A percentile compares a stretch with the other conserved stretches of the same genome.
Conservation (phyloP, 2,113 vertebrate genomes). For the Recurvirostra avosetta region DNA sequence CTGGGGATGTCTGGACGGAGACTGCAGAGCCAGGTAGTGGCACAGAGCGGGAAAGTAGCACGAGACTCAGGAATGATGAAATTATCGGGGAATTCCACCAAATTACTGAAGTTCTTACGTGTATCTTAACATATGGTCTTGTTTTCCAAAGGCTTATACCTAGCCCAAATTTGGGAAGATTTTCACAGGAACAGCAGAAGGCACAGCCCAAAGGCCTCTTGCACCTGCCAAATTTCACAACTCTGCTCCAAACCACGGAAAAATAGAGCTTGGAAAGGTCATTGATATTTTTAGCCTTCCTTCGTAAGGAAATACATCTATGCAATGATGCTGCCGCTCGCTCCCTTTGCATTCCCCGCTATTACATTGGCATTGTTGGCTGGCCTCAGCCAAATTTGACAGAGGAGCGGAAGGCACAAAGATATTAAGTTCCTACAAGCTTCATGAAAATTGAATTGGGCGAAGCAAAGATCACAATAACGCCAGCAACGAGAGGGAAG, state of each 20-base stretch:
- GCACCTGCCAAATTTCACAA: constrained; percentile 59
- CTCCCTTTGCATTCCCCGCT: background rate
- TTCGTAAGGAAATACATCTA: constrained; percentile 14
- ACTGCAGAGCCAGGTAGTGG: background rate
- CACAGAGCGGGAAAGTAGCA: background rate
- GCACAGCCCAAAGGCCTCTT: constrained; percentile 49
- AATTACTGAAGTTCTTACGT: background rate
- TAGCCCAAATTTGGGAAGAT: constrained; percentile 50
- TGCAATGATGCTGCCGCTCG: background rate
- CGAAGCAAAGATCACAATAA: background rate
- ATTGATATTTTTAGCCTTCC: constrained; percentile 50
- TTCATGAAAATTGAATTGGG: background rate
- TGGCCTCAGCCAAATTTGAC: background rate
- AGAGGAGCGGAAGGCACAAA: background rate
- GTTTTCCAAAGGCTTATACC: constrained; percentile 39
- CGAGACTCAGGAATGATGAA: background rate
- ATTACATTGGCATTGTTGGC: background rate
- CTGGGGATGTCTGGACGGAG: background rate
- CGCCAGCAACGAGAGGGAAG: background rate
- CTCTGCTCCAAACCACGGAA: constrained; percentile 49
- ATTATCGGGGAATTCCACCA: background rate
- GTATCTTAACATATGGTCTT: constrained; percentile 29
- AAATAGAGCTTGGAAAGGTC: constrained; percentile 55
- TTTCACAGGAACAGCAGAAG: constrained; percentile 65
- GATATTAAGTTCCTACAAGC: background rate